A percentile compares a stretch with the other conserved stretches of the same genome.
Evolutionary conservation across 2,888 invertebrate species (phyloP).

Genomic region (Volucella inflata): DNA sequence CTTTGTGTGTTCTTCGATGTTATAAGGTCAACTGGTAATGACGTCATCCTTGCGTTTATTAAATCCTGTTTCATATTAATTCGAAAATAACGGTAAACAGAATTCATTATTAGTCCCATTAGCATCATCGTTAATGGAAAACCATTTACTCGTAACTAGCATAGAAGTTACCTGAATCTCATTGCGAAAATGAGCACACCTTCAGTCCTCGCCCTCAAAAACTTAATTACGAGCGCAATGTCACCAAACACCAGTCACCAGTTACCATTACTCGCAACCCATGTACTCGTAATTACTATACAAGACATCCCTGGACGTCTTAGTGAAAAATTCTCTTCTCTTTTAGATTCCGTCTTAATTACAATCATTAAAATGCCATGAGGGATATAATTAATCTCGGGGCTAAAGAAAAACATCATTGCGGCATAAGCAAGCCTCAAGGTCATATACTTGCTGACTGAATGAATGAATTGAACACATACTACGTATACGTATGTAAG

Average conservation of each 20-base stretch:
- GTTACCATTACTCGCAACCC: slow-evolving; percentile 17
- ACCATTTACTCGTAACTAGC: not conserved
- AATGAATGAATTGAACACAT: not conserved
- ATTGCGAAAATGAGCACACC: too few species aligned
- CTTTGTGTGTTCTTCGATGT: too few species aligned
- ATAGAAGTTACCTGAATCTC: not conserved
- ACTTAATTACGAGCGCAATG: slow-evolving; percentile 25
- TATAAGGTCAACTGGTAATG: too few species aligned
- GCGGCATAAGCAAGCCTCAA: slow-evolving; percentile 25
- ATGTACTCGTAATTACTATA: slow-evolving; percentile 63
- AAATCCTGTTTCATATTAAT: too few species aligned
- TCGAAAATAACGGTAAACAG: not conserved
- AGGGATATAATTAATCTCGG: slow-evolving; percentile 59
- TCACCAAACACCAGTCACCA: not conserved
- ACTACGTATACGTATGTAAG: too few species aligned
- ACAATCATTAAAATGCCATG: slow-evolving; percentile 68
- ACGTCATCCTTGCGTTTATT: too few species aligned
- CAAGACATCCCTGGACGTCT: slow-evolving; percentile 9
- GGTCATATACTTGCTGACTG: slow-evolving; percentile 5
- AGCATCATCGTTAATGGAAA: not conserved
- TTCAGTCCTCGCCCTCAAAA: not conserved
- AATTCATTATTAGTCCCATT: slow-evolving; percentile 14
- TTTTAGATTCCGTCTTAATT: slow-evolving; percentile 59
- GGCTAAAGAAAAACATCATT: not conserved
- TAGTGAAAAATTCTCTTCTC: slow-evolving; percentile 8